A percentile compares a stretch with the other conserved stretches of the same genome.
Evolutionary conservation across 37 sponge, comb jelly and placozoan species (phyloP).

Genomic region (Geodia barretti): DNA sequence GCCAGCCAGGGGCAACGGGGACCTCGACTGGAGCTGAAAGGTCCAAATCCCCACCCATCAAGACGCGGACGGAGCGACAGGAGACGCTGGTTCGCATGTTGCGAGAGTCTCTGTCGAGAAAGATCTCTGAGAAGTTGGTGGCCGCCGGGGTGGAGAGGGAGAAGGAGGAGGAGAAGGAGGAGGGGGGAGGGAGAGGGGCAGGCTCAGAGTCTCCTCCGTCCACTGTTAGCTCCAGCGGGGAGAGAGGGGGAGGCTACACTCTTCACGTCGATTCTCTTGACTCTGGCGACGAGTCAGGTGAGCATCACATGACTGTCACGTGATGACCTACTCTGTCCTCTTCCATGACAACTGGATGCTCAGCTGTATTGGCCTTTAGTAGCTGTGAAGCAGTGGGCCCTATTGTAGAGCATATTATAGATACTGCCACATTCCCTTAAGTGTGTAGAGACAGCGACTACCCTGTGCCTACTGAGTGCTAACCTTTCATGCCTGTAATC

Average conservation of each 20-base stretch:
- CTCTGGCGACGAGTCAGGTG: conserved; percentile 30
- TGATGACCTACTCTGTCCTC: too few species aligned
- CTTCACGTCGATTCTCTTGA: conserved; percentile 13
- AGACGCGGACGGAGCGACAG: conserved; percentile 2
- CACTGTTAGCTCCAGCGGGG: conserved; percentile 66
- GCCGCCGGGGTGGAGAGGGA: neutral
- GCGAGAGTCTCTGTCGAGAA: conserved; percentile 35
- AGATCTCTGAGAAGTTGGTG: conserved; percentile 29
- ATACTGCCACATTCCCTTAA: too few species aligned
- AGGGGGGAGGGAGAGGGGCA: conserved; percentile 10
- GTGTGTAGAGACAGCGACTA: too few species aligned
- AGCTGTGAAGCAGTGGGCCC: too few species aligned
- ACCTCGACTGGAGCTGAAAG: neutral
- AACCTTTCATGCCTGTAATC: too few species aligned
- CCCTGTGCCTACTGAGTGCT: too few species aligned
- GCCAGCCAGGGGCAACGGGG: neutral
- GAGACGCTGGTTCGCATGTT: conserved; percentile 16
- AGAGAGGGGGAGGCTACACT: conserved; percentile 46
- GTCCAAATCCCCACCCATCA: conserved; percentile 7
- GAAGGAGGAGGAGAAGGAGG: neutral
- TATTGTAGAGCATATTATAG: too few species aligned
- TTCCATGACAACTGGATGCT: too few species aligned
- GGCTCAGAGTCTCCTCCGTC: conserved; percentile 38
- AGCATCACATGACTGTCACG: conserved; percentile 7
- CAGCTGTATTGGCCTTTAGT: too few species aligned